Evolutionary conservation across 2,888 invertebrate genomes (phyloP).

Genomic region (Trachelus tabidus): DNA sequence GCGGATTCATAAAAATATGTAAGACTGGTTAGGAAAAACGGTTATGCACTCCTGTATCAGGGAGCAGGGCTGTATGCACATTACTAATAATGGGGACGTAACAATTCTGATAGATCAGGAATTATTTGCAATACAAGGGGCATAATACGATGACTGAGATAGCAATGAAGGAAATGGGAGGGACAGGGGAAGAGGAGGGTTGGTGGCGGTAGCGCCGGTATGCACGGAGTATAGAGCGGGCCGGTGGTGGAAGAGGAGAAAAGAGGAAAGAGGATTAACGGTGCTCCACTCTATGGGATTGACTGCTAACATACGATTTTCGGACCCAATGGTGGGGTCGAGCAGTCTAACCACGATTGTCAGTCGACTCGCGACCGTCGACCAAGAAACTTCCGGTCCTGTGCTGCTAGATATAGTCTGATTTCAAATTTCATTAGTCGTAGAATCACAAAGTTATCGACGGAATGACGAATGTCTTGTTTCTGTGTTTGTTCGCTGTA

Average conservation of each 20-base stretch:
- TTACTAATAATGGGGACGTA: background rate
- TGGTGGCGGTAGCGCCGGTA: background rate
- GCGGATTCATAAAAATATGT: background rate
- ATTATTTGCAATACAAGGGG: background rate
- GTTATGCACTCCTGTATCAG: background rate
- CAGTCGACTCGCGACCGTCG: conserved; percentile 55
- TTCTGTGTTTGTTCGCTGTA: conserved; percentile 47
- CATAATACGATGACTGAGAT: background rate
- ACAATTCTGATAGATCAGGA: background rate
- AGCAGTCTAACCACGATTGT: conserved; percentile 33
- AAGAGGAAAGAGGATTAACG: background rate
- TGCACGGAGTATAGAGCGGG: background rate
- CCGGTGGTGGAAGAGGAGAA: background rate
- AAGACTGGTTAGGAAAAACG: background rate
- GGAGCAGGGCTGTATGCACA: background rate
- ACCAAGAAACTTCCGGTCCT: conserved; percentile 32
- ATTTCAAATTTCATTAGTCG: background rate
- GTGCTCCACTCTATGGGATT: background rate
- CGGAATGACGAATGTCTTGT: conserved; percentile 27
- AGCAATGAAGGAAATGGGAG: background rate
- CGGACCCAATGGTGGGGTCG: background rate
- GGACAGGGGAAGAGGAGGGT: background rate
- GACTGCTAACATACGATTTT: background rate
- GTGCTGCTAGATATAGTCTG: background rate
- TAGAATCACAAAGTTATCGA: background rate